Evolutionary conservation across 1,140 invertebrate genomes (phyloP).

Genomic region (Gryllus bimaculatus): DNA sequence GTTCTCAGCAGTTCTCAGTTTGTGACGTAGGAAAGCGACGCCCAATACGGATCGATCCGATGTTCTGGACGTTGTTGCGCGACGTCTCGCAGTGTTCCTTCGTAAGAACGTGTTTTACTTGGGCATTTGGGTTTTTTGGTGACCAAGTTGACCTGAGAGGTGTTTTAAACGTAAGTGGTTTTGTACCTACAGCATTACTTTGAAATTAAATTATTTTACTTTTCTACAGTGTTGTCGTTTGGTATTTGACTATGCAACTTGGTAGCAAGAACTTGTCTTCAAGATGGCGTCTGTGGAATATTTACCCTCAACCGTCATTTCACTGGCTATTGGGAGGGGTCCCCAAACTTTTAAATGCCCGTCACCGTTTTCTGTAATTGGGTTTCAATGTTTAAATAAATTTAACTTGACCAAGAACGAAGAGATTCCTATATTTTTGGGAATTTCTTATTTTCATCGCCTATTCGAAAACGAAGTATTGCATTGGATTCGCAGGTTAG

Average conservation of each 20-base stretch:
- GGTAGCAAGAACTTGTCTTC: background rate
- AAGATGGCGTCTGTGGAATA: conserved; percentile 10
- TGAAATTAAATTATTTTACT: no score
- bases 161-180: conserved; percentile 4
- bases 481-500: background rate
- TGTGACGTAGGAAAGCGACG: background rate
- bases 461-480: background rate
- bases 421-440: no score
- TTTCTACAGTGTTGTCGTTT: background rate
- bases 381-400: no score
- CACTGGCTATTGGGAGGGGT: background rate
- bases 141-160: background rate
- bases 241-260: background rate
- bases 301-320: background rate
- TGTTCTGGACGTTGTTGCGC: conserved; percentile 6
- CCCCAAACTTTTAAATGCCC: no score
- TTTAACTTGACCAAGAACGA: no score
- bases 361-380: no score
- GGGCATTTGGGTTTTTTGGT: background rate
- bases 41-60: conserved; percentile 13
- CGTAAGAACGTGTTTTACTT: background rate
- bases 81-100: background rate
- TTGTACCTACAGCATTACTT: background rate
- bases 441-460: background rate
- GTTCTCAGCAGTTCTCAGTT: background rate